A percentile compares a stretch with the other conserved stretches of the same genome.
Conservation (phyloP, 2,888 invertebrate species). For the Eledona agricola region DNA sequence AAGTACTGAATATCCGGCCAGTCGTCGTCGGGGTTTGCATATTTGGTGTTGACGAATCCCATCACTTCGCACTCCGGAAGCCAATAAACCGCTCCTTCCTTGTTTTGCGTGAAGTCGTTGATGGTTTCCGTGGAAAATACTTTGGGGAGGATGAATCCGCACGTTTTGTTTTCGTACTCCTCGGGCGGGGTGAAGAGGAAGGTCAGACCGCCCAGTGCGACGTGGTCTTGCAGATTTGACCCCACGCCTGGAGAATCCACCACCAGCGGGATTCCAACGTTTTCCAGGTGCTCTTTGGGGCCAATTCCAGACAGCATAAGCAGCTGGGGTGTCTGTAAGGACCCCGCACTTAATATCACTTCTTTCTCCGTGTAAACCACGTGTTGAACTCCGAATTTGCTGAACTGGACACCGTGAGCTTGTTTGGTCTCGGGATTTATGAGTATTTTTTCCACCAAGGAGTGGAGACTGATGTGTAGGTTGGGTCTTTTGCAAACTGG, state of each 20-base stretch:
- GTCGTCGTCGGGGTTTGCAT: constrained; percentile 71
- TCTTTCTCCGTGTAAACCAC: constrained; percentile 74
- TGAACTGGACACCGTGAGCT: constrained; percentile 73
- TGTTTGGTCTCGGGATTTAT: constrained; percentile 68
- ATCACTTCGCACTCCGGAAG: constrained; percentile 79
- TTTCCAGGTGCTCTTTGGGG: constrained; percentile 69
- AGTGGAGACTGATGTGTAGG: constrained; percentile 68
- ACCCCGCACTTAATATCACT: constrained; percentile 85
- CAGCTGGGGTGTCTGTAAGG: constrained; percentile 85
- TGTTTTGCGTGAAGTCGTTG: constrained; percentile 59
- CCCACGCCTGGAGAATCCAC: constrained; percentile 78
- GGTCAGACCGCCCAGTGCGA: constrained; percentile 80
- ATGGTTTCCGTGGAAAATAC: constrained; percentile 68
- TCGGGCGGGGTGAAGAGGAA: constrained; percentile 74
- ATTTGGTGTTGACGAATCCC: constrained; percentile 70
- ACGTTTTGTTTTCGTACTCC: constrained; percentile 60
- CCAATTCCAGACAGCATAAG: constrained; percentile 89
- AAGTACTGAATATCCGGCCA: constrained; percentile 84
- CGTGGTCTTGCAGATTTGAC: constrained; percentile 83
- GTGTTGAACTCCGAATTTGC: constrained; percentile 64
- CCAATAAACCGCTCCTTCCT: constrained; percentile 75
- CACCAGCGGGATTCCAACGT: constrained; percentile 70
- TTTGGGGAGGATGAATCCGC: constrained; percentile 75
- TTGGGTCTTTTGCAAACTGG: constrained; percentile 74
- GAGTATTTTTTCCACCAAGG: constrained; percentile 72